Percentiles rank a stretch among this genome's conserved stretches.
Conservation (phyloP, 35 echinoderm and acorn worm genomes). For the Anneissia japonica region DNA sequence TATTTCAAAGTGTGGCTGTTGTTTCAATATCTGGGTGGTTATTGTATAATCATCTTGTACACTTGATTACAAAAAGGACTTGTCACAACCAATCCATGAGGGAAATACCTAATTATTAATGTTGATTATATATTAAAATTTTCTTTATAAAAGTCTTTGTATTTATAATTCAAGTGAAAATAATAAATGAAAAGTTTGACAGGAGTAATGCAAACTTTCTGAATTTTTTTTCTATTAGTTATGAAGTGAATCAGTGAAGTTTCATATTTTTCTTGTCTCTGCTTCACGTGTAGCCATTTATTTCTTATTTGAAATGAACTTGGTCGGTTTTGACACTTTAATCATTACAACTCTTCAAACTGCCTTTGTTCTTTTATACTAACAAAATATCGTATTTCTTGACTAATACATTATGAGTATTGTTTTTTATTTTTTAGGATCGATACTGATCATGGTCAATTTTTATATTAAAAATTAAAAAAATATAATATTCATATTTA, state of each 20-base stretch:
- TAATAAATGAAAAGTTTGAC: not conserved
- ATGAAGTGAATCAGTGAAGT: not conserved
- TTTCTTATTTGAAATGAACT: not conserved
- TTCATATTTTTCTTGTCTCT: not conserved
- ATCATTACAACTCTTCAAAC: not conserved
- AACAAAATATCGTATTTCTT: not conserved
- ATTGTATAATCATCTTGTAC: not conserved
- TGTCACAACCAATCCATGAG: too few relatives aligned
- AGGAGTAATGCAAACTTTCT: not conserved
- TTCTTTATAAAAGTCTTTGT: too few relatives aligned
- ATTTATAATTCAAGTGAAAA: too few relatives aligned
- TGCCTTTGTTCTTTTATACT: not conserved
- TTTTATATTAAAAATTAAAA: not conserved
- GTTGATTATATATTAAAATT: too few relatives aligned
- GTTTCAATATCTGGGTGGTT: not conserved
- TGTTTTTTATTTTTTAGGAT: too few relatives aligned
- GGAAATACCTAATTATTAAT: too few relatives aligned
- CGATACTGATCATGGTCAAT: not conserved
- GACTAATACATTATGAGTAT: too few relatives aligned
- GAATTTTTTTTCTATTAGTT: not conserved
- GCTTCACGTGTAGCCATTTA: not conserved
- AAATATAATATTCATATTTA: not conserved
- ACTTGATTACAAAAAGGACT: not conserved
- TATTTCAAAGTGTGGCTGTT: not conserved
- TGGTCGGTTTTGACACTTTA: not conserved